A percentile compares a stretch with the other conserved stretches of the same genome.
phyloP scores from a whole-genome alignment of 1,140 invertebrate genomes.

The Drosophila nigromelanica region DNA sequence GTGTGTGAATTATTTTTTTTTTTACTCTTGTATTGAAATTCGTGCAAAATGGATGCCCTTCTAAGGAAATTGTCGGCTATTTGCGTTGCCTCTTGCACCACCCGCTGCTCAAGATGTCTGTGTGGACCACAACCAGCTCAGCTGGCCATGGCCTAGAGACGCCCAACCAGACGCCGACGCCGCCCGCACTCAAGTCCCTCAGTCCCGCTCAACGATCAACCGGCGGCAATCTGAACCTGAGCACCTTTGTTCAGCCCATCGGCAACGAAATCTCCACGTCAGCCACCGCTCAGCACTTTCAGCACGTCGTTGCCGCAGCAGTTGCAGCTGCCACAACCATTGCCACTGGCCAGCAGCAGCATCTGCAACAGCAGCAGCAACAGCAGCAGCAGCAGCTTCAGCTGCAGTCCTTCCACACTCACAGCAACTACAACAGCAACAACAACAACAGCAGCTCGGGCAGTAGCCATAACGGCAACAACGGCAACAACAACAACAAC shows the following conservation, averaged over 20 bases:
- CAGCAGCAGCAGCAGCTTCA: slow-evolving; percentile 47
- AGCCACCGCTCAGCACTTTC: slow-evolving; percentile 55
- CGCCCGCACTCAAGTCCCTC: slow-evolving; percentile 23
- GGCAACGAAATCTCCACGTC: slow-evolving; percentile 34
- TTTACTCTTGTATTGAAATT: slow-evolving; percentile 22
- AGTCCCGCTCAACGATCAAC: slow-evolving; percentile 16
- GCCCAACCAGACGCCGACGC: slow-evolving; percentile 20
- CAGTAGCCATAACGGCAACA: slow-evolving; percentile 51
- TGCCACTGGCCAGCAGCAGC: slow-evolving; percentile 66
- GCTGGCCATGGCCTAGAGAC: slow-evolving; percentile 84
- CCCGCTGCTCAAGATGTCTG: slow-evolving; percentile 80
- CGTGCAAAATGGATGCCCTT: slow-evolving; percentile 53
- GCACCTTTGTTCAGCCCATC: slow-evolving; percentile 21
- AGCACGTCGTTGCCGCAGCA: slow-evolving; percentile 72
- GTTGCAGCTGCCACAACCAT: slow-evolving; percentile 70
- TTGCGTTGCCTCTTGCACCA: neutral
- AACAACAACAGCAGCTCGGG: slow-evolving; percentile 55
- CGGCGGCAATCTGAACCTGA: slow-evolving; percentile 35
- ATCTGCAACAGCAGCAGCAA: slow-evolving; percentile 61
- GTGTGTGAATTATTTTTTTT: slow-evolving; percentile 9
- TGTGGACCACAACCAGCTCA: slow-evolving; percentile 84
- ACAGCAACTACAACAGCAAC: slow-evolving; percentile 32
- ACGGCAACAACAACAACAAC: slow-evolving; percentile 42
- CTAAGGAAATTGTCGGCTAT: slow-evolving; percentile 17
- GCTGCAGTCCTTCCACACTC: slow-evolving; percentile 25